Percentiles rank a stretch among this genome's conserved stretches.
phyloP scores from a whole-genome alignment of 2,113 vertebrate genomes.

The Ondatra zibethicus region DNA sequence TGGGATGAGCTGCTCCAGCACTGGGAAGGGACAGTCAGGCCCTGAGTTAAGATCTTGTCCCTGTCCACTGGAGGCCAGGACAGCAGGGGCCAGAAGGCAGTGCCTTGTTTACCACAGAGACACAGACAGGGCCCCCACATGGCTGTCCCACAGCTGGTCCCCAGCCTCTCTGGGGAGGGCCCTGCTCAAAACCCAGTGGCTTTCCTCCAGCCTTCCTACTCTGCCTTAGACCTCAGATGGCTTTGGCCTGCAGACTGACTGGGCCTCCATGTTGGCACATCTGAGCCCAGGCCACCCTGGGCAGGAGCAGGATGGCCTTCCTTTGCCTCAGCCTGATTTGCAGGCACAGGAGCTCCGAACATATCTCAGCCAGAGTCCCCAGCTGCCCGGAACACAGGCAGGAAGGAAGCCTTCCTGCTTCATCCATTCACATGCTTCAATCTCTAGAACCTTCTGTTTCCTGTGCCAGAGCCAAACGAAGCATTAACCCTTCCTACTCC shows the following conservation, averaged over 20 bases:
- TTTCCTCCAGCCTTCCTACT: not conserved
- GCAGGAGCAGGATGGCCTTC: not conserved
- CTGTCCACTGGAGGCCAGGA: not conserved
- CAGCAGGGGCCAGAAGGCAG: not conserved
- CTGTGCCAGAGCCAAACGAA: slow-evolving; percentile 84
- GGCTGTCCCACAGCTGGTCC: not conserved
- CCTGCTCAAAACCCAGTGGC: not conserved
- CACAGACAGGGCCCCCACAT: not conserved
- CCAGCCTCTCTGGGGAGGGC: not conserved
- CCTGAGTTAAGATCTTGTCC: not conserved
- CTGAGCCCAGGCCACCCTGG: not conserved
- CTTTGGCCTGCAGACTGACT: not conserved
- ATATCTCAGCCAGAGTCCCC: not conserved
- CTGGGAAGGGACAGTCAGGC: slow-evolving; percentile 72
- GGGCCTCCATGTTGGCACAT: not conserved
- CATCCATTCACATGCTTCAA: slow-evolving; percentile 78
- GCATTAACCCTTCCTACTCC: slow-evolving; percentile 76
- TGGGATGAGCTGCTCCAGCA: slow-evolving; percentile 94
- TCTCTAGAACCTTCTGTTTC: slow-evolving; percentile 89
- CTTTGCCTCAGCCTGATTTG: slow-evolving; percentile 11
- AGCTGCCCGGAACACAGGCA: slow-evolving; percentile 74
- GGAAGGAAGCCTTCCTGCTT: slow-evolving; percentile 86
- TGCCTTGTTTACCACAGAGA: not conserved
- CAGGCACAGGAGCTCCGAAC: not conserved
- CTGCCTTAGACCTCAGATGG: not conserved